Conservation (phyloP, 2,113 vertebrate species). For the Stictonetta naevosa region DNA sequence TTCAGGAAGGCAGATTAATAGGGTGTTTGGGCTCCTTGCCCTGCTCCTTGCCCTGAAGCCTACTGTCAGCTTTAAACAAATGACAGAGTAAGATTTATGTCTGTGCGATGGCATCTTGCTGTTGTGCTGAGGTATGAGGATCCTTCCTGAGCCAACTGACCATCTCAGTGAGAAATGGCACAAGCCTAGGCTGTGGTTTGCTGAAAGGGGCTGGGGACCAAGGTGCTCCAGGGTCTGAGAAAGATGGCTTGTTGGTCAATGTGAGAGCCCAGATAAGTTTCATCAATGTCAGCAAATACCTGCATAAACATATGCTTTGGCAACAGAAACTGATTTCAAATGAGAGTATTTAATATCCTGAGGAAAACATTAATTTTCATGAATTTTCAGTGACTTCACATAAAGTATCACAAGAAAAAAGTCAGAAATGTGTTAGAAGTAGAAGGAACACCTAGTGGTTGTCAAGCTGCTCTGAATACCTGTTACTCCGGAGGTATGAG, state of each 20-base stretch:
- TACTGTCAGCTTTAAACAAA: background rate
- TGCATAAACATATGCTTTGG: background rate
- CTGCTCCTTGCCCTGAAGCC: background rate
- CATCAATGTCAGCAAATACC: background rate
- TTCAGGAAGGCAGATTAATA: background rate
- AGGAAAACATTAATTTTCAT: background rate
- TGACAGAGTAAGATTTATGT: background rate
- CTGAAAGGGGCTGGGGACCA: background rate
- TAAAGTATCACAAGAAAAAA: background rate
- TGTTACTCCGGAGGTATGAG: background rate
- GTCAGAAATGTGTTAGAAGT: background rate
- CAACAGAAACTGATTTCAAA: background rate
- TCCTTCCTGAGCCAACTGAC: background rate
- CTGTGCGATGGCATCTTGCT: fast-evolving
- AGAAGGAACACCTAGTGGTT: background rate
- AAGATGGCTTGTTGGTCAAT: background rate
- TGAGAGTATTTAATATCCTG: background rate
- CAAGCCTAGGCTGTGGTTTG: background rate
- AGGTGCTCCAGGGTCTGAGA: background rate
- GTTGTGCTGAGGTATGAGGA: background rate
- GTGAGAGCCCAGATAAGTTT: background rate
- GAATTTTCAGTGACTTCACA: background rate
- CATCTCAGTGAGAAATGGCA: background rate
- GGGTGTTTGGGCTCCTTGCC: background rate
- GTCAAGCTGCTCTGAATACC: background rate